phyloP scores from a whole-genome alignment of 2,888 invertebrate genomes.

The Byasa hedistus region DNA sequence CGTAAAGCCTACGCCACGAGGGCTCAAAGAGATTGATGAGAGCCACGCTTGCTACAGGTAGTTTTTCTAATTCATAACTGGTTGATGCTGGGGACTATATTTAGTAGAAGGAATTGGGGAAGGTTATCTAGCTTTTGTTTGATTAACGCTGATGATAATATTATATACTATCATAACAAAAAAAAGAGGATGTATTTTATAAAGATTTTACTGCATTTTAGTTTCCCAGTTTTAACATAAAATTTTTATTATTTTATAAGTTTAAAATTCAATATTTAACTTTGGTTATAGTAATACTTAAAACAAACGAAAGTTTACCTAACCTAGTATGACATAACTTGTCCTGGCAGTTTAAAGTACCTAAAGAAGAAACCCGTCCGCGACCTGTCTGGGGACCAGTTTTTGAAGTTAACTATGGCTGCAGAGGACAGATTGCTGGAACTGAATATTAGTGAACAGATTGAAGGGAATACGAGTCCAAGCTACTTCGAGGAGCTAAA shows the following conservation, averaged over 20 bases:
- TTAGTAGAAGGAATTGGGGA: too few relatives aligned
- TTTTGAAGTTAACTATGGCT: conserved; percentile 88
- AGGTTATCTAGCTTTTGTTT: too few relatives aligned
- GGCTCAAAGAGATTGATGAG: conserved; percentile 97
- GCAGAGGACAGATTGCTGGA: conserved; percentile 89
- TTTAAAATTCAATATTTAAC: too few relatives aligned
- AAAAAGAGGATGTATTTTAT: too few relatives aligned
- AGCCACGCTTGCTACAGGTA: conserved; percentile 89
- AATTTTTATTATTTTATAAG: too few relatives aligned
- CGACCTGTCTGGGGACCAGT: conserved; percentile 94
- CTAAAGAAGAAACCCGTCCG: conserved; percentile 94
- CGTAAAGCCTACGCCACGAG: conserved; percentile 92
- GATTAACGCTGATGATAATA: too few relatives aligned
- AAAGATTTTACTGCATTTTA: too few relatives aligned
- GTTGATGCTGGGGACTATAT: not conserved
- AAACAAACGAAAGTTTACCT: too few relatives aligned
- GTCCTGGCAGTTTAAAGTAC: conserved; percentile 86
- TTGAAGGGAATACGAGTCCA: conserved; percentile 87
- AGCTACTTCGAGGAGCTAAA: conserved; percentile 94
- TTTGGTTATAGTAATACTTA: too few relatives aligned
- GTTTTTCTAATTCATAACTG: not conserved
- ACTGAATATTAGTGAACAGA: conserved; percentile 85
- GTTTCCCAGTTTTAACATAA: too few relatives aligned
- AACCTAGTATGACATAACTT: not conserved
- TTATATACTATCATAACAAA: too few relatives aligned